Evolutionary conservation across 2,113 vertebrate species (phyloP), one percentile per base, ranked within the genome.

Genomic region (Menidia beryllina): DNA sequence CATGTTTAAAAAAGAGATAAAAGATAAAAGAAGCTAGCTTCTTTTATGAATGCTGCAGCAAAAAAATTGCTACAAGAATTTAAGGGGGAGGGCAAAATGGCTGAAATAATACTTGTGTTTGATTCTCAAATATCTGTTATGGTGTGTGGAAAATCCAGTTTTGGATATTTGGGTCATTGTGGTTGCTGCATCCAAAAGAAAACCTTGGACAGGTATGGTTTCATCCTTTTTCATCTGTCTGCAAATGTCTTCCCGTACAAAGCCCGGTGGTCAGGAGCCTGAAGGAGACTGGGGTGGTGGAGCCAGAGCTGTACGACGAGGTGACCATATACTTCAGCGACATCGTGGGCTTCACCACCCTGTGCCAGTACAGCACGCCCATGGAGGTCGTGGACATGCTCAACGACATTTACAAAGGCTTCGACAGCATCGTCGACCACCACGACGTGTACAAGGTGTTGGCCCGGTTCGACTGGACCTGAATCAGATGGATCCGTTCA

Each of bases 361-460:
- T 99, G 84, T 99, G 98, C 92, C 96, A 96, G 85, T 97, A 98
- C 91, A 99, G 97, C 93, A 97, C 95, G 0, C 97, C 97, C 34
- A 99, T 99, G 95, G 97, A 99, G 69, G 97, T 99, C 26, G 97
- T 99, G 80, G 96, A 98, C 93, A 98, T 99, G 97, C 95, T 99
- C 39, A 99, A 98, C 1, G 96, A 98, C 84, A 95, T 99, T 93
- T 99, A 99, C 87, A 97, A 96, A 83, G 95, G 95, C 77, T 99
- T 99, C 19, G 98, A 99, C 88, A 93, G 94, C 82, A 97, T 99
- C 61, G 93, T 99, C 6, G 98, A 98, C 82, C 92, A 95, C 87
- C 97, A 99, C 1, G 97, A 99, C 12, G 98, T 99, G 47, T 99
- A 99, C 86, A 99, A 99, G 97, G 98, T 94, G 75, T 0, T 4